Evolutionary conservation across 2,797 vertebrate genomes (phyloP).

Genomic region (Chiloscyllium punctatum): DNA sequence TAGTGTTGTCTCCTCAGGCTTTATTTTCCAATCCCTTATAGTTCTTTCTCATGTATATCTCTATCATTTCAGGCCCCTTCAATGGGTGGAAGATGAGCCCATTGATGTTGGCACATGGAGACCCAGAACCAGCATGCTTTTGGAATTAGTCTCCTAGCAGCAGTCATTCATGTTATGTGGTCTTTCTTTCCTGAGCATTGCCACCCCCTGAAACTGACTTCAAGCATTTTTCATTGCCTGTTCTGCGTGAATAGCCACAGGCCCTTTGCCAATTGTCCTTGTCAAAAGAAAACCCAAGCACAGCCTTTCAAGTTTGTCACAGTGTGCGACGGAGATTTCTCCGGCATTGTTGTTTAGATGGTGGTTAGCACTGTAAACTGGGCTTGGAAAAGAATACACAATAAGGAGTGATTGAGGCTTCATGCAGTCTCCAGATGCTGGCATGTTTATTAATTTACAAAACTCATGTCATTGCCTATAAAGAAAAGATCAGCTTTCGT

Average conservation of each 20-base stretch:
- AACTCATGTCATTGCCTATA: constrained; percentile 53
- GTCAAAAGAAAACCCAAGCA: constrained; percentile 60
- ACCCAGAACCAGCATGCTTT: constrained; percentile 61
- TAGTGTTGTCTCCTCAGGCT: constrained; percentile 48
- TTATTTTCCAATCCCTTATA: constrained; percentile 56
- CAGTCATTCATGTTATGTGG: constrained; percentile 59
- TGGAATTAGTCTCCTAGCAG: constrained; percentile 67
- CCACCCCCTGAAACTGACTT: constrained; percentile 69
- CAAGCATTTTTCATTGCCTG: constrained; percentile 63
- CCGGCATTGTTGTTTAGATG: constrained; percentile 56
- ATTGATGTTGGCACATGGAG: constrained; percentile 61
- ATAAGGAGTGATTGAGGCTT: constrained; percentile 55
- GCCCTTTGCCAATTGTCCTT: constrained; percentile 69
- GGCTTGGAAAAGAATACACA: constrained; percentile 59
- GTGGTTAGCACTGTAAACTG: constrained; percentile 58
- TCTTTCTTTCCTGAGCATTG: constrained; percentile 68
- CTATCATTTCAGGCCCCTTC: constrained; percentile 60
- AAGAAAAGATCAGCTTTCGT: constrained; percentile 50
- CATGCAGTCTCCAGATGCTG: constrained; percentile 54
- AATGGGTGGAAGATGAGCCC: constrained; percentile 61
- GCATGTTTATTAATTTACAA: constrained; percentile 62
- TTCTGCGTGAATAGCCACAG: constrained; percentile 71
- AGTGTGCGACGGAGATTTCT: constrained; percentile 66
- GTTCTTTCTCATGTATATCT: constrained; percentile 62
- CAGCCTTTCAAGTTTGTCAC: constrained; percentile 62